Evolutionary conservation across 1,140 invertebrate genomes (phyloP), one percentile per base, ranked within the genome.

Genomic region (Drosophila arawakana): DNA sequence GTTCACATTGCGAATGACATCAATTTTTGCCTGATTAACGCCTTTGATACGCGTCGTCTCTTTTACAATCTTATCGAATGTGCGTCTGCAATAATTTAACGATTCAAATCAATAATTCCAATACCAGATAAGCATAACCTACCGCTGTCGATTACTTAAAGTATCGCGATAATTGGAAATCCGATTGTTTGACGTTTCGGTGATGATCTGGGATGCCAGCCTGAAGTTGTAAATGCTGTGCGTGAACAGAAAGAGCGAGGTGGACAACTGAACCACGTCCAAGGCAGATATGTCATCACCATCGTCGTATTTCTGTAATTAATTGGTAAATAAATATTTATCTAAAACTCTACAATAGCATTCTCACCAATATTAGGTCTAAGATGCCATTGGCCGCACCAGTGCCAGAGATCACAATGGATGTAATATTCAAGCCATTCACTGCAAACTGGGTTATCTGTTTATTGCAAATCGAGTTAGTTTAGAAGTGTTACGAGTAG

Each of bases 1-100:
- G 54, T 92, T 92, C 4, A 80, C 76, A 21, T 66, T 75, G 6
- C 91, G 90, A 55, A 92, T 92, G 9, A 92, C 76, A 52, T 91
- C 88, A 35, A 84, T 50, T 41, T 80, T 91, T 11, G 81, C 86
- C 8, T 13, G 50, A 0, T 47, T 70, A 0, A 39, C 55, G 10
- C 91, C 91, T 0, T 46, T 60, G 2, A 74, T 60, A 10, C 91
- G 84, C 2, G 76, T 60, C 3, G 91, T 92, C 66, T 91, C 91
- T 37, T 78, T 92, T 1, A 74, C 46, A 10, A 77, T 30, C 62
- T 92, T 91, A 47, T 92, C 85, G 43, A 91, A 92, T 21, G 73
- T 15, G 2, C 76, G 74, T 15, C 91, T 92, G 59, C n/a, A 70
- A 35, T 13, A 15, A 57, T 18, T 30, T 2, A 30, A 30, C 6